Evolutionary conservation across 2,797 vertebrate genomes (phyloP).

Genomic region (Pterois miles): DNA sequence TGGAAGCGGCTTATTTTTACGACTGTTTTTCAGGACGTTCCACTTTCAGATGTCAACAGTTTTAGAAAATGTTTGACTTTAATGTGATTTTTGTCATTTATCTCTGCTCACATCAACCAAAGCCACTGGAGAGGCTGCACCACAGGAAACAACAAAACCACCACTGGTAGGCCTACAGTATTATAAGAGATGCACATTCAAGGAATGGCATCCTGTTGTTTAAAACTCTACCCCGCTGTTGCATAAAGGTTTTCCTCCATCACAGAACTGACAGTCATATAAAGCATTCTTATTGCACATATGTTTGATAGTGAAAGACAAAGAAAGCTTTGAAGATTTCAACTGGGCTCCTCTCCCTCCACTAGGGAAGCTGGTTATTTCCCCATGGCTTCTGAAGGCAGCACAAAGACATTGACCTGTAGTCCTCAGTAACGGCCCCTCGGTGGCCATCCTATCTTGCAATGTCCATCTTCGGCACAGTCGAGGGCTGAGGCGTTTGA

Average conservation of each 20-base stretch:
- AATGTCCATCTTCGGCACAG: conserved; percentile 63
- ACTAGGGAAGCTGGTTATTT: conserved; percentile 40
- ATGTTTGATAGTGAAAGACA: conserved; percentile 56
- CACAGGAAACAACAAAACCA: conserved; percentile 45
- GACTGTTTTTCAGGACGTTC: neutral
- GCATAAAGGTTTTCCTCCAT: conserved; percentile 20
- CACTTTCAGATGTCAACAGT: conserved; percentile 12
- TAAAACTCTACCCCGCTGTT: conserved; percentile 17
- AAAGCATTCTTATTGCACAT: conserved; percentile 55
- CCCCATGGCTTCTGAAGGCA: conserved; percentile 53
- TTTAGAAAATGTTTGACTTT: conserved; percentile 9
- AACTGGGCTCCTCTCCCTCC: conserved; percentile 31
- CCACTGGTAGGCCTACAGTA: neutral
- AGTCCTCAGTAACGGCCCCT: conserved; percentile 63
- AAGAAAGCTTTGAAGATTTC: conserved; percentile 58
- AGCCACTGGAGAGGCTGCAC: conserved; percentile 21
- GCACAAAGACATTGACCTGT: conserved; percentile 64
- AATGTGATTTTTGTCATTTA: conserved; percentile 29
- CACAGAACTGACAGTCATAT: conserved; percentile 34
- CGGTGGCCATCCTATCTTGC: conserved; percentile 51
- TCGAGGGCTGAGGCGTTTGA: conserved; percentile 58
- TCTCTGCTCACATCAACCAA: conserved; percentile 20
- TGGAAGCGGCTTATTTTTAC: conserved; percentile 1
- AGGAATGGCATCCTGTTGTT: conserved; percentile 24
- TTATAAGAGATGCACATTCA: conserved; percentile 10